Conservation (phyloP, 2,113 vertebrate genomes). For the Cyprinodon variegatus region DNA sequence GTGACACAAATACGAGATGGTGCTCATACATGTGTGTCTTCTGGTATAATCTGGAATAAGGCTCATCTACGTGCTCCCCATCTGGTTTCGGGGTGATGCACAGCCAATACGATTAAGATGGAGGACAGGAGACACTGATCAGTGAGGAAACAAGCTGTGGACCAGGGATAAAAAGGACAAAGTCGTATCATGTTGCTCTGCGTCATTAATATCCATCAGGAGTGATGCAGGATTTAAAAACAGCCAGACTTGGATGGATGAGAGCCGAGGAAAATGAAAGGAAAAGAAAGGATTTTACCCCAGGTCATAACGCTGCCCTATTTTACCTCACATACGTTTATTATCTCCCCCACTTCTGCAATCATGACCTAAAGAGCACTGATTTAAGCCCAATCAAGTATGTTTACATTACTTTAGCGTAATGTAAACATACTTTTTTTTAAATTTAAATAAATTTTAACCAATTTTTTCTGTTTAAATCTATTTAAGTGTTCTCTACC, state of each 20-base stretch:
- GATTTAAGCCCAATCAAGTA: slow-evolving; percentile 26
- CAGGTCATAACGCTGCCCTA: slow-evolving; percentile 31
- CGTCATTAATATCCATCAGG: slow-evolving; percentile 59
- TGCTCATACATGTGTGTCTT: slow-evolving; percentile 23
- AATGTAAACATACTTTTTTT: too few species aligned
- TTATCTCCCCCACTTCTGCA: slow-evolving; percentile 44
- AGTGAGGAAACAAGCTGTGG: slow-evolving; percentile 34
- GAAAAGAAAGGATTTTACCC: slow-evolving; percentile 20
- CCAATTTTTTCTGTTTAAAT: slow-evolving; percentile 4
- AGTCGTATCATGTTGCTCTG: slow-evolving; percentile 46
- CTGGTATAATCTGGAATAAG: slow-evolving; percentile 34
- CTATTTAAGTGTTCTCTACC: background rate
- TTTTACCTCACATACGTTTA: slow-evolving; percentile 38
- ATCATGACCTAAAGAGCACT: slow-evolving; percentile 13
- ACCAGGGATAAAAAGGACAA: slow-evolving; percentile 32
- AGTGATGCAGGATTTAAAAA: slow-evolving; percentile 10
- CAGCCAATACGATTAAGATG: slow-evolving; percentile 54
- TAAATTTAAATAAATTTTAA: background rate
- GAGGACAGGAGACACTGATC: slow-evolving; percentile 51
- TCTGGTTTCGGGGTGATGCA: slow-evolving; percentile 23
- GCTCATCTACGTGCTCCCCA: slow-evolving; percentile 21
- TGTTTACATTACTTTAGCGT: slow-evolving; percentile 2
- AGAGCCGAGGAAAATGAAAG: slow-evolving; percentile 19
- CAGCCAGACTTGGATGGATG: slow-evolving; percentile 42
- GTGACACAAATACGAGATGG: slow-evolving; percentile 17